phyloP scores from a whole-genome alignment of 2,113 vertebrate species.

The Ascaphus truei region DNA sequence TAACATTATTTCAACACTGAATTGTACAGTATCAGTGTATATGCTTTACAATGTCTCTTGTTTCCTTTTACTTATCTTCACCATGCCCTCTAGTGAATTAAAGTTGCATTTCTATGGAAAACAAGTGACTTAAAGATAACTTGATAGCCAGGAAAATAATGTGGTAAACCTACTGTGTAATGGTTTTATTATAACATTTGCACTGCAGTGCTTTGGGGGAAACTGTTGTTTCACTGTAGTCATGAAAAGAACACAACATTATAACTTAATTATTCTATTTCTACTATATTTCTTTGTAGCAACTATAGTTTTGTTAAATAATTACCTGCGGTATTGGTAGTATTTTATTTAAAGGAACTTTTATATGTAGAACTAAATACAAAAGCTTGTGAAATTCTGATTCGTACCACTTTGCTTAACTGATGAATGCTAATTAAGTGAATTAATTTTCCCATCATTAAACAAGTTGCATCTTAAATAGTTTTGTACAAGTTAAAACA shows the following conservation, averaged over 20 bases:
- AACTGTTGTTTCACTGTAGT: too few species aligned
- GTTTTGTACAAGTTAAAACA: too few species aligned
- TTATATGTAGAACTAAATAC: background rate
- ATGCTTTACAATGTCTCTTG: background rate
- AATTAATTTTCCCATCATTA: conserved; percentile 19
- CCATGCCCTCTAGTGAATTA: conserved; percentile 73
- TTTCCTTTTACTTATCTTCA: conserved; percentile 65
- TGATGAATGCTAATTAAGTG: conserved; percentile 17
- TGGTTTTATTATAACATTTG: too few species aligned
- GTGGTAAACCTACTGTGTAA: too few species aligned
- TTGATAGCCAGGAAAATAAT: background rate
- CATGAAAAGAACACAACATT: too few species aligned
- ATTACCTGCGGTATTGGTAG: too few species aligned
- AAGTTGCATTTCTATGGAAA: background rate
- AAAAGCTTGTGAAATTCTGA: background rate
- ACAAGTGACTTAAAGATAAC: background rate
- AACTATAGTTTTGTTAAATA: too few species aligned
- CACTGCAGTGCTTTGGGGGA: too few species aligned
- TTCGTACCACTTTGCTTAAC: conserved; percentile 5
- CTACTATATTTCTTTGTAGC: too few species aligned
- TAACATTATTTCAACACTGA: background rate
- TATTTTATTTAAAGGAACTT: background rate
- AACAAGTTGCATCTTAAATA: conserved; percentile 21
- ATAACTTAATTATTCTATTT: too few species aligned
- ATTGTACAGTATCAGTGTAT: background rate